Evolutionary conservation across 2,113 vertebrate genomes (phyloP).

Genomic region (Sceloporus undulatus): DNA sequence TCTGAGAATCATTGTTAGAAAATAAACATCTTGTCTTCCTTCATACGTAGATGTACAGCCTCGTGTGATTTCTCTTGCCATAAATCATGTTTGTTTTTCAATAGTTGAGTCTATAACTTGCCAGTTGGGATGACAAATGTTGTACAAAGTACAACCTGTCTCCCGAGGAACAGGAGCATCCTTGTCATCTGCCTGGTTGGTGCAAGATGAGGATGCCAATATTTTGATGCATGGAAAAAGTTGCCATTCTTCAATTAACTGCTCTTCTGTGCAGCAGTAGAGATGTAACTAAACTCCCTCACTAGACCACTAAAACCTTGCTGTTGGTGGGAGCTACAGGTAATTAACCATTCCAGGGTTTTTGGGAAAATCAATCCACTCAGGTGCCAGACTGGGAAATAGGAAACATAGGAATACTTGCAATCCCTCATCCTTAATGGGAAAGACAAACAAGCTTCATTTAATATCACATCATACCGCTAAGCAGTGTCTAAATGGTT

Average conservation of each 20-base stretch:
- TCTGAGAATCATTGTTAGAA: background rate
- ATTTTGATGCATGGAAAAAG: background rate
- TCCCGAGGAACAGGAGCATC: background rate
- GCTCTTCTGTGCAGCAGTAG: background rate
- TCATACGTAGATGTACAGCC: background rate
- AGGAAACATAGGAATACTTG: no score
- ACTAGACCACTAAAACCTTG: background rate
- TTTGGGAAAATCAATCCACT: background rate
- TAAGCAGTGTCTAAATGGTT: no score
- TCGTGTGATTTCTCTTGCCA: conserved; percentile 1
- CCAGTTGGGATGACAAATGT: conserved; percentile 6
- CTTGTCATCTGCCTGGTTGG: conserved; percentile 19
- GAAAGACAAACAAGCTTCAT: no score
- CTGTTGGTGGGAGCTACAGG: no score
- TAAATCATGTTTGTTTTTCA: conserved; percentile 6
- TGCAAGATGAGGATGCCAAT: conserved; percentile 20
- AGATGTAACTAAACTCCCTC: background rate
- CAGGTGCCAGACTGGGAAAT: background rate
- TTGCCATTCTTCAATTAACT: conserved; percentile 9
- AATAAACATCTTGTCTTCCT: background rate
- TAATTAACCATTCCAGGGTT: background rate
- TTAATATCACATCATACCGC: no score
- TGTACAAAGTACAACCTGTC: background rate
- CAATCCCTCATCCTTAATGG: background rate
- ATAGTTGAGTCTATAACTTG: background rate